Conservation (phyloP, 2,797 vertebrate genomes). For the Luscinia megarhynchos region DNA sequence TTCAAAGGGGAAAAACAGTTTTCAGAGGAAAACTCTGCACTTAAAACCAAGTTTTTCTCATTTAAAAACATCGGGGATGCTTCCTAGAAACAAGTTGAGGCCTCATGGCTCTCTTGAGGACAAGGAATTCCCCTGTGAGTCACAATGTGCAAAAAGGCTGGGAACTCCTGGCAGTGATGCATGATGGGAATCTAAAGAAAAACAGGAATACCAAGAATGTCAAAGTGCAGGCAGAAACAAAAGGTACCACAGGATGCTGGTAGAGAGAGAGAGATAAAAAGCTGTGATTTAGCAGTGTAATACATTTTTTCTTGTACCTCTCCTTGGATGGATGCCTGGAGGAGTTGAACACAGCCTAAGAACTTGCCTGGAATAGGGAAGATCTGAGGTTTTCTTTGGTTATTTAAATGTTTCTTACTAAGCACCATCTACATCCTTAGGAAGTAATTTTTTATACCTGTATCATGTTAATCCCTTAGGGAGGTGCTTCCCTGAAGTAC, state of each 20-base stretch:
- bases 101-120: not conserved
- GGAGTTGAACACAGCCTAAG: not conserved
- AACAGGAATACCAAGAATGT: not conserved
- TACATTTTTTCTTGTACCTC: not conserved
- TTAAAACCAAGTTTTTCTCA: not conserved
- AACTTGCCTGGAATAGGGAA: not conserved
- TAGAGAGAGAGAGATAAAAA: not conserved
- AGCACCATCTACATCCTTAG: not conserved
- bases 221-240: not conserved
- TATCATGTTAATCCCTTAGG: not conserved
- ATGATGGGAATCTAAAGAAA: not conserved
- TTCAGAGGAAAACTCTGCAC: not conserved
- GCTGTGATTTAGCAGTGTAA: not conserved
- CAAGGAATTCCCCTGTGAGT: constrained; percentile 19
- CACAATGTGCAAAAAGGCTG: not conserved
- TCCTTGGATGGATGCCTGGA: not conserved
- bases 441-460: not conserved
- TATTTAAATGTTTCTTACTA: not conserved
- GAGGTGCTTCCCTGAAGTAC: not conserved
- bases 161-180: not conserved
- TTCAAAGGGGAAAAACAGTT: not conserved
- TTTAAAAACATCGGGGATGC: not conserved
- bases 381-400: not conserved
- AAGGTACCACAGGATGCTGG: not conserved
- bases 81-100: not conserved